Evolutionary conservation across 2,797 vertebrate species (phyloP).

Genomic region (Melanotaenia nigrans): DNA sequence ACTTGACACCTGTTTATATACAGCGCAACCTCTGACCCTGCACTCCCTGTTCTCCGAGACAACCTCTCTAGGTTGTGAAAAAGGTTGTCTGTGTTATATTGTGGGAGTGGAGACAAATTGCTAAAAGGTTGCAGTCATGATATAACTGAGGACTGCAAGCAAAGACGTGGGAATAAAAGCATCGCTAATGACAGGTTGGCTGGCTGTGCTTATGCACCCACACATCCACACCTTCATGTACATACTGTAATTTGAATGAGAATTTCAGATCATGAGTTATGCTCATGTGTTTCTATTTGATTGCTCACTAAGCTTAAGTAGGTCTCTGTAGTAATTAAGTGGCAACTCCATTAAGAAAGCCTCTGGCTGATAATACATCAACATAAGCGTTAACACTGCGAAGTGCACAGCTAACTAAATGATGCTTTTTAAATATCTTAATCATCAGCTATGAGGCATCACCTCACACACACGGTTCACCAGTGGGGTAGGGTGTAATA

Average conservation of each 20-base stretch:
- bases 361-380: constrained; percentile 33
- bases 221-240: constrained; percentile 5
- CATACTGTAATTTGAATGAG: no score
- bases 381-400: constrained; percentile 28
- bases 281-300: constrained; percentile 35
- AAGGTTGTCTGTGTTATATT: constrained; percentile 26
- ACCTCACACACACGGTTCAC: not conserved
- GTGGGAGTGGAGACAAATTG: constrained; percentile 19
- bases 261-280: constrained; percentile 17
- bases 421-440: constrained; percentile 48
- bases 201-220: not conserved
- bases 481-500: not conserved
- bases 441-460: constrained; percentile 12
- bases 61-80: not conserved
- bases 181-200: not conserved
- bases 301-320: constrained; percentile 44
- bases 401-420: constrained; percentile 36
- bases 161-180: constrained; percentile 22
- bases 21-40: constrained; percentile 46
- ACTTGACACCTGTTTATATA: constrained; percentile 71
- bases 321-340: constrained; percentile 58
- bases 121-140: constrained; percentile 20
- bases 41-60: constrained; percentile 25
- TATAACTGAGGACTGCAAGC: constrained; percentile 18
- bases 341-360: constrained; percentile 52